These are phyloP conservation scores for Peromyscus polionotus DNA, from an alignment of 2,113 vertebrate genomes.

Conservation along the genomic window DNA sequence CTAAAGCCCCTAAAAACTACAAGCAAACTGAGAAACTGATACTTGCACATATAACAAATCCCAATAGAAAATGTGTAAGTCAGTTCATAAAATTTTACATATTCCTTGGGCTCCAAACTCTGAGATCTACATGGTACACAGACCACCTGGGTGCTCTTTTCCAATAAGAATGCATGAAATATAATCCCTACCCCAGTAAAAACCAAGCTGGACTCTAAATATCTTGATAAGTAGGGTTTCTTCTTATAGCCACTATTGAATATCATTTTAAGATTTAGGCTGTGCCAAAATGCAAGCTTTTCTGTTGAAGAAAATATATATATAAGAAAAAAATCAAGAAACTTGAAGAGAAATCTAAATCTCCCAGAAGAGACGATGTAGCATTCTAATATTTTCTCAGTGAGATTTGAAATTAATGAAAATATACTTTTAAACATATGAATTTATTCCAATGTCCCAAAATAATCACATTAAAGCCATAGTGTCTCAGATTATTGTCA, in stretches of 20 bases:
- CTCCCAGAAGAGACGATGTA: not conserved
- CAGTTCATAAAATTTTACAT: slow-evolving; percentile 56
- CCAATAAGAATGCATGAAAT: slow-evolving; percentile 27
- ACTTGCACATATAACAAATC: not conserved
- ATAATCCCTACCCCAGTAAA: slow-evolving; percentile 35
- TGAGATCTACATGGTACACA: not conserved
- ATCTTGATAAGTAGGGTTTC: slow-evolving; percentile 61
- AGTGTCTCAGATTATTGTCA: not conserved
- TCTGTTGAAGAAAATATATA: slow-evolving; percentile 18
- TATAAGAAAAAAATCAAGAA: slow-evolving; percentile 14
- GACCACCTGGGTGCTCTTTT: slow-evolving; percentile 32
- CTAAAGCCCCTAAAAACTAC: not conserved
- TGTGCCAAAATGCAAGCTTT: slow-evolving; percentile 11
- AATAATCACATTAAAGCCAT: slow-evolving; percentile 5
- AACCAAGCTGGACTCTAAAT: not conserved
- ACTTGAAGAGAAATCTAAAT: slow-evolving; percentile 8
- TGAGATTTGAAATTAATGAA: slow-evolving; percentile 18
- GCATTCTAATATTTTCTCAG: not conserved
- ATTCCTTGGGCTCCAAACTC: slow-evolving; percentile 4
- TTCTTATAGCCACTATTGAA: not conserved
- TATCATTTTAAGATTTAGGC: not conserved
- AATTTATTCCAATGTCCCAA: not conserved
- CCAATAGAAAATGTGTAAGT: slow-evolving; percentile 37
- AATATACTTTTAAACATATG: not conserved
- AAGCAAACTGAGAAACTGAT: slow-evolving; percentile 46